These are phyloP conservation scores for Semicossyphus pulcher DNA, from an alignment of 2,113 vertebrate genomes.

Conservation along the genomic window DNA sequence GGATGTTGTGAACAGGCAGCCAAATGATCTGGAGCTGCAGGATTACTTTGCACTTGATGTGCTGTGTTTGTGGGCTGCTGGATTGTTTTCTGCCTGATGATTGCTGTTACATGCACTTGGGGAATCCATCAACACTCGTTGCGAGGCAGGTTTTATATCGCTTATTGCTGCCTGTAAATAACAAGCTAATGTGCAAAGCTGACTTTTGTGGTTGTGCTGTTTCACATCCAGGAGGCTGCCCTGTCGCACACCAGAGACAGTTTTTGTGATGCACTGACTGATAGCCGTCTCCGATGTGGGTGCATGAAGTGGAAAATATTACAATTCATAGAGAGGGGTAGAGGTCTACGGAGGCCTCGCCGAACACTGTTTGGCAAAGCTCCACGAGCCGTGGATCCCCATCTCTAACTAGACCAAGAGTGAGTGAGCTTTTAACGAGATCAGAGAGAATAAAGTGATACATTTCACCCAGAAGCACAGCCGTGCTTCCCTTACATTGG, in stretches of 20 bases:
- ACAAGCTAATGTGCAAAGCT: conserved; percentile 54
- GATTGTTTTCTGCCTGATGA: conserved; percentile 52
- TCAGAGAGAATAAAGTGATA: conserved; percentile 64
- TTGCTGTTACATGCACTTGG: conserved; percentile 54
- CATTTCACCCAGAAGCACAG: conserved; percentile 56
- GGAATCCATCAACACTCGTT: conserved; percentile 61
- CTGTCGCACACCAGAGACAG: conserved; percentile 25
- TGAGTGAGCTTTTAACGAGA: conserved; percentile 63
- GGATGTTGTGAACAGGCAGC: conserved; percentile 56
- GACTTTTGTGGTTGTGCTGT: conserved; percentile 60
- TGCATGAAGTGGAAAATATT: conserved; percentile 49
- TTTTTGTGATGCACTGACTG: conserved; percentile 43
- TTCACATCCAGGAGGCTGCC: conserved; percentile 24
- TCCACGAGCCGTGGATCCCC: conserved; percentile 36
- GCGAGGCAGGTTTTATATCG: conserved; percentile 52
- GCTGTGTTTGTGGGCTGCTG: conserved; percentile 35
- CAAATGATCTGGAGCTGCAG: conserved; percentile 48
- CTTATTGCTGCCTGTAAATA: conserved; percentile 68
- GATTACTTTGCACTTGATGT: conserved; percentile 63
- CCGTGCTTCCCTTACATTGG: conserved; percentile 33
- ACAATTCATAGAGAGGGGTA: conserved; percentile 39
- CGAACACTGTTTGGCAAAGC: conserved; percentile 59
- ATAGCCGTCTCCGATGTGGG: conserved; percentile 37
- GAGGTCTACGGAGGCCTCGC: conserved; percentile 45
- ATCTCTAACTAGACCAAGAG: conserved; percentile 59